Base-by-base conservation (phyloP, 1,140 invertebrate species). In the Magallana gigas region DNA sequence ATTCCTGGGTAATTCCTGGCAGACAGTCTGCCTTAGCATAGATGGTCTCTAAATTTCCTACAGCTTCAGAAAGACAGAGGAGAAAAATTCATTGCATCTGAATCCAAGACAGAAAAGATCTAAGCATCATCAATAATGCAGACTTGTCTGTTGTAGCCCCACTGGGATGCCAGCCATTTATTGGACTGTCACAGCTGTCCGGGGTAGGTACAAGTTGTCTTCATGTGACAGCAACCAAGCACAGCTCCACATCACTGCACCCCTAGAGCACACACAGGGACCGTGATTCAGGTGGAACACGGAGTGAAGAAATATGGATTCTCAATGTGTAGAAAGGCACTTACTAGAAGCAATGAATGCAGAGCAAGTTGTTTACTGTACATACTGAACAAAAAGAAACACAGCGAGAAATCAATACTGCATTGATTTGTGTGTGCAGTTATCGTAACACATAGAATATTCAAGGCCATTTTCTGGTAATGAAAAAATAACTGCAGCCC, bases 391-490 rank as follows among this genome's bases (percentile, higher is more conserved):
- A 76, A 76, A 76, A 76, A 29, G 68, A 76, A 76, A 76, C 68
- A 76, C 68, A 23, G 18, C 68, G 5, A 76, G 68, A 76, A 76
- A 76, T 76, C 68, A 76, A 76, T 76, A 76, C 23, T 12, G 9
- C 68, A 76, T 76, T 76, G 68, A 76, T 76, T 48, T 76, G 68
- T 76, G 68, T 76, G 68, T 76, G 68, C 68, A 76, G 68, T 76
- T 29, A 76, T 76, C 23, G 68, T 76, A 76, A 76, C 68, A 76
- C 68, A 29, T 18, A 76, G 36, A 76, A 23, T 29, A 76, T 76
- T 76, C 68, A 76, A 76, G 68, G 68, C 68, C 68, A 76, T 9
- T 76, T 29, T 64, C 16, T 64, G 7, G 60, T 18, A n/a, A 16
- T n/a, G 16, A 16, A 64, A n/a, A 18, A 64, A 64, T 29, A 76